Evolutionary conservation across 2,113 vertebrate species (phyloP).

Genomic region (Xenopus laevis): DNA sequence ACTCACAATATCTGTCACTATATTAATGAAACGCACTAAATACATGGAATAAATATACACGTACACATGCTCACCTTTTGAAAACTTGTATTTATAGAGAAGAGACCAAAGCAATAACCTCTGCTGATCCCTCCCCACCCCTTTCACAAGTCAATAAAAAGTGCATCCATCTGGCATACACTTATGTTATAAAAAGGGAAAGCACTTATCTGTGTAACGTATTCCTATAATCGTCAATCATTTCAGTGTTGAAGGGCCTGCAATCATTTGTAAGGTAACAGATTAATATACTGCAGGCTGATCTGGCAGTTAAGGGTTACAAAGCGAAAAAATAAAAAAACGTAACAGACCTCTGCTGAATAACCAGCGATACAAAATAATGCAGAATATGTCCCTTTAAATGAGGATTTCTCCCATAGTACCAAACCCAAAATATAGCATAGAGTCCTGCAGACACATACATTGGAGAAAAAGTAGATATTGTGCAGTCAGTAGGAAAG

Average conservation of each 20-base stretch:
- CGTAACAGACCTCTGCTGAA: not conserved
- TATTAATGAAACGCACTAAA: too few relatives aligned
- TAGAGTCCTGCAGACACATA: not conserved
- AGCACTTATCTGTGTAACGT: slow-evolving; percentile 21
- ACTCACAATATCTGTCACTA: too few relatives aligned
- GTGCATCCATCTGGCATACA: slow-evolving; percentile 7
- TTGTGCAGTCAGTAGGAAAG: slow-evolving; percentile 3
- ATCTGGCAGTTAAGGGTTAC: slow-evolving; percentile 6
- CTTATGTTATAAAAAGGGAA: not conserved
- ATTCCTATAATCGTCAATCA: not conserved
- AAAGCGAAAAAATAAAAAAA: slow-evolving; percentile 4
- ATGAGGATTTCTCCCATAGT: not conserved
- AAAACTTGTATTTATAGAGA: slow-evolving; percentile 32
- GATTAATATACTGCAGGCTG: not conserved
- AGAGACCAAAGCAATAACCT: not conserved
- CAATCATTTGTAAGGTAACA: not conserved
- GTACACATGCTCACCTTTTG: not conserved
- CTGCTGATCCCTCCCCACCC: not conserved
- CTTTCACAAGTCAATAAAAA: slow-evolving; percentile 1
- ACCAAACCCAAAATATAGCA: not conserved
- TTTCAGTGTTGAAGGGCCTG: not conserved
- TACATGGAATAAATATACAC: too few relatives aligned
- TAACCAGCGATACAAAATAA: not conserved
- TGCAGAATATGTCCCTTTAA: not conserved
- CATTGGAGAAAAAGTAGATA: not conserved